phyloP scores from a whole-genome alignment of 2,888 invertebrate species.

The Diabrotica balteata region DNA sequence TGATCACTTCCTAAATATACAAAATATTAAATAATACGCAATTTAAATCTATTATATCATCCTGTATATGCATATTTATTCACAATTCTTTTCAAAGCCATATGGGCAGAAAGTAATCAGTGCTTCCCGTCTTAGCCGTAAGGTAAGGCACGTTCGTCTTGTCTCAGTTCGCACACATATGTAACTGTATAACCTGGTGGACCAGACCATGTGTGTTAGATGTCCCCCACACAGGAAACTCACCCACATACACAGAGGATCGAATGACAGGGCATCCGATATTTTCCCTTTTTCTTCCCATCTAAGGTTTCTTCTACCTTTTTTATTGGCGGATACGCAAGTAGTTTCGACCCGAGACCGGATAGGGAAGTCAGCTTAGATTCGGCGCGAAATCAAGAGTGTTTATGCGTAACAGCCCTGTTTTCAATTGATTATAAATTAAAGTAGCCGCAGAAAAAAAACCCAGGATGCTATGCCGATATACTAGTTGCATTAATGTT shows the following conservation, averaged over 20 bases:
- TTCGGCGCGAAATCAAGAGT: conserved; percentile 12
- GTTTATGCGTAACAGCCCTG: too few species aligned
- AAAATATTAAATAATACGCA: too few species aligned
- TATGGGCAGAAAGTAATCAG: not conserved
- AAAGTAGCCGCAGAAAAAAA: too few species aligned
- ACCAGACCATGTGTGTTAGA: conserved; percentile 17
- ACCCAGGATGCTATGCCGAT: too few species aligned
- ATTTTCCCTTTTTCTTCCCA: conserved; percentile 14
- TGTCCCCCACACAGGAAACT: conserved; percentile 25
- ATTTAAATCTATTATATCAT: too few species aligned
- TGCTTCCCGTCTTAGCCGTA: conserved; percentile 1
- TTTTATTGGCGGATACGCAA: conserved; percentile 11
- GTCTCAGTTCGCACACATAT: conserved; percentile 9
- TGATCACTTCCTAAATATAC: too few species aligned
- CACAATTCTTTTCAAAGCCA: too few species aligned
- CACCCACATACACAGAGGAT: conserved; percentile 27
- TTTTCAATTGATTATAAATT: too few species aligned
- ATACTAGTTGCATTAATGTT: too few species aligned
- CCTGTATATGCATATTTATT: too few species aligned
- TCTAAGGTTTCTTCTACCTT: conserved; percentile 21
- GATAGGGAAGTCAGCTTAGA: conserved; percentile 13
- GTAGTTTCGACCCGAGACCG: not conserved
- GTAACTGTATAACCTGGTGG: conserved; percentile 23
- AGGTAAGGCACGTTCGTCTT: conserved; percentile 13
- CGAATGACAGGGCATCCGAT: conserved; percentile 27